Evolutionary conservation across 2,113 vertebrate genomes (phyloP).

Genomic region (Sapajus apella): DNA sequence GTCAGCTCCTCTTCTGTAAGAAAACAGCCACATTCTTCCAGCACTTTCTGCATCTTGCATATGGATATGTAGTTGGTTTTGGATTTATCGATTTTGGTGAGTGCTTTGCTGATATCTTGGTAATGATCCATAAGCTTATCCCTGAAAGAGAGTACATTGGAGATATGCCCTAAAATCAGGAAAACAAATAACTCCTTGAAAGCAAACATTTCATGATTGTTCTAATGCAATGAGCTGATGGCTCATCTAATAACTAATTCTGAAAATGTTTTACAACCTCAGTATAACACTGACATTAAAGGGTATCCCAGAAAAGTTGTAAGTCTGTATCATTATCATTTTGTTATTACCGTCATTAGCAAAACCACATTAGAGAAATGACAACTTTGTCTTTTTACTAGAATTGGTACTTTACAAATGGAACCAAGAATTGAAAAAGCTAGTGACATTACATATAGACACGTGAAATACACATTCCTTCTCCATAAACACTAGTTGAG

Average conservation of each 20-base stretch:
- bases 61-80: conserved; percentile 50
- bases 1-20: conserved; percentile 70
- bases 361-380: not conserved
- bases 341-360: not conserved
- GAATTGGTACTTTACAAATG: not conserved
- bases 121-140: conserved; percentile 77
- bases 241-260: not conserved
- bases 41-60: conserved; percentile 61
- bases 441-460: not conserved
- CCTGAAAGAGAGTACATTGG: conserved; percentile 67
- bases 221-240: fast-evolving
- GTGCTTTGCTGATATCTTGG: conserved; percentile 73
- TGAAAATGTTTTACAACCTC: not conserved
- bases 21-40: conserved; percentile 64
- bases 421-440: not conserved
- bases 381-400: not conserved
- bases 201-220: not conserved
- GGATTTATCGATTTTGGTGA: conserved; percentile 66
- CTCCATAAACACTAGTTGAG: fast-evolving
- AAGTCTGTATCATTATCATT: not conserved
- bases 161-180: not conserved
- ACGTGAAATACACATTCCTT: fast-evolving
- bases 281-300: not conserved
- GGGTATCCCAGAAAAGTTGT: not conserved
- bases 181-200: not conserved